Percentiles rank a stretch among this genome's conserved stretches.
These are phyloP conservation scores for western clawed frog (Xenopus tropicalis) DNA, from an alignment of 2,113 vertebrate genomes.

Conservation along the genomic window DNA sequence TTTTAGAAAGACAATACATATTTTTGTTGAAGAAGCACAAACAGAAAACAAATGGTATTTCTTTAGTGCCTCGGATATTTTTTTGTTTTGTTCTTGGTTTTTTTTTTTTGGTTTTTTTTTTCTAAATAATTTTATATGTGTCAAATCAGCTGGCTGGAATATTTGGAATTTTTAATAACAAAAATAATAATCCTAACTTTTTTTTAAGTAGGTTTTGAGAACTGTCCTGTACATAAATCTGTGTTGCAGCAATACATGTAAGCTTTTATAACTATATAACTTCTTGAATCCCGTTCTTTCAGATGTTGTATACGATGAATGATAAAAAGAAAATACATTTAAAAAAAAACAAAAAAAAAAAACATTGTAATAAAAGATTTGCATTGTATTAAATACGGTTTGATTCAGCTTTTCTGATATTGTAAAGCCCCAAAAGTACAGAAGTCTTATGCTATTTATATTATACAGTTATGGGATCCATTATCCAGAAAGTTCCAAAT, in stretches of 20 bases:
- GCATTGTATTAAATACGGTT: conserved; percentile 46
- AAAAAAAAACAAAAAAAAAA: conserved; percentile 39
- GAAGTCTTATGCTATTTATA: too few relatives aligned
- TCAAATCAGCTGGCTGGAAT: conserved; percentile 76
- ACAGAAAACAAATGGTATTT: conserved; percentile 58
- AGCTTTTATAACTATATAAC: conserved; percentile 86
- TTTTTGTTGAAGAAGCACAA: conserved; percentile 28
- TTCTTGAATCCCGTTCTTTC: conserved; percentile 73
- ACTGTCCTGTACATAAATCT: conserved; percentile 93
- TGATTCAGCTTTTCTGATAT: too few relatives aligned
- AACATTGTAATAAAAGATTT: conserved; percentile 53
- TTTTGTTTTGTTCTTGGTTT: conserved; percentile 50
- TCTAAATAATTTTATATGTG: conserved; percentile 67
- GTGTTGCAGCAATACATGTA: conserved; percentile 97
- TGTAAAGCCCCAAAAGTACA: too few relatives aligned
- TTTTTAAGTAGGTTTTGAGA: conserved; percentile 80
- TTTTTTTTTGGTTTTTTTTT: conserved; percentile 52
- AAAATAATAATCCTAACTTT: conserved; percentile 70
- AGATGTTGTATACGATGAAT: conserved; percentile 72
- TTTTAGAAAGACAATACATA: conserved; percentile 5
- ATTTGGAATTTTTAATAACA: conserved; percentile 63
- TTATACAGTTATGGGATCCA: too few relatives aligned
- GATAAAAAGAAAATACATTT: conserved; percentile 34
- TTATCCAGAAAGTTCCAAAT: too few relatives aligned
- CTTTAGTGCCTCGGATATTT: conserved; percentile 66